Base-by-base conservation (phyloP, 2,113 vertebrate genomes). In the Mobula hypostoma region DNA sequence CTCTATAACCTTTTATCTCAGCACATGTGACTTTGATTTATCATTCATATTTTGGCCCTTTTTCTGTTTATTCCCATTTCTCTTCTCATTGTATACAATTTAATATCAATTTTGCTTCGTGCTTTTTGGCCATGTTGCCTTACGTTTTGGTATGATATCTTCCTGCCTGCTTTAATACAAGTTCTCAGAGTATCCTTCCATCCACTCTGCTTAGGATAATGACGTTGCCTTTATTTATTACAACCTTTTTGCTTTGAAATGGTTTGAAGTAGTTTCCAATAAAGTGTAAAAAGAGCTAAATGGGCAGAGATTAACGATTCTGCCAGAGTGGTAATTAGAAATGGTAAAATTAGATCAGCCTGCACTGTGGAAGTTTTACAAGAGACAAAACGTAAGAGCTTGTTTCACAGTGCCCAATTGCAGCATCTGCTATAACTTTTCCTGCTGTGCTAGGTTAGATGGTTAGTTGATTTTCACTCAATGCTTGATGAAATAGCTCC, bases 321-420 rank as follows among this genome's bases (percentile, higher is more conserved):
- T 72, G 68, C 68, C 66, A 93, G 58, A 93, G 40, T 90, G n/a
- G 88, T 92, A 36, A 92, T 92, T 92, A 92, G 88, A 24, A 87
- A 36, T 92, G 66, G 68, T 76, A 93, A 93, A 76, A 90, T 88
- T 92, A 92, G 90, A 72, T 74, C 91, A 90, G 61, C 70, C 32
- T 93, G 66, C 36, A 76, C 68, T 93, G 70, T 93, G 5, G 40
- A 93, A 48, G 91, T 56, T 93, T 56, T 48, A 32, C 27, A 93
- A 93, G 88, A 32, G 19, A 19, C 70, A 63, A 70, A 92, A 70
- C 70, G 88, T 36, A 21, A 19, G 24, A 74, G 36, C 68, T 76
- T 29, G 32, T 74, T 93, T 32, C 11, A 14, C 11, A 24, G 11
- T 93, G 91, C 48, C 68, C 70, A 93, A 93, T 74, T 93, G 91